phyloP scores from a whole-genome alignment of 2,797 vertebrate species.

The Todus mexicanus region DNA sequence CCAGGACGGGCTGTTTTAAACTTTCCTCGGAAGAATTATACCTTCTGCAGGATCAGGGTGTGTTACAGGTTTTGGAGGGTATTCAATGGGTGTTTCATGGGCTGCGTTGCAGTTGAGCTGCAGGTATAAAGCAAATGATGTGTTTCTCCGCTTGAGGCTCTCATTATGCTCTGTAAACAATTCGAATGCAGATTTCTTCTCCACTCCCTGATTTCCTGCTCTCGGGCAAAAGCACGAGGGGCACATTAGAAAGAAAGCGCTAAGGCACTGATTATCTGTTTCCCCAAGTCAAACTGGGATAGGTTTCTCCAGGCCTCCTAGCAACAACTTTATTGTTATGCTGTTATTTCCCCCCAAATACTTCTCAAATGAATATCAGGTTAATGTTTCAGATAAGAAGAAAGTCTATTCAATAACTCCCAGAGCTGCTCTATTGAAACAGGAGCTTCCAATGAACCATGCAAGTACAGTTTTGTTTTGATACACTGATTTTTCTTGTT shows the following conservation, averaged over 20 bases:
- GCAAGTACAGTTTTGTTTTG: background rate
- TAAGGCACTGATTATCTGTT: constrained; percentile 35
- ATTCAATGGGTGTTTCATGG: background rate
- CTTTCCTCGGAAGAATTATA: background rate
- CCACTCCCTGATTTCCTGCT: constrained; percentile 24
- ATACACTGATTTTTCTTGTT: background rate
- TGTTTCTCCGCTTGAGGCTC: constrained; percentile 25
- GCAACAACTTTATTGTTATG: constrained; percentile 44
- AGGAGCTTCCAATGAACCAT: background rate
- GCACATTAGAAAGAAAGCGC: background rate
- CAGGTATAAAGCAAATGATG: constrained; percentile 30
- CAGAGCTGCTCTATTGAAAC: background rate
- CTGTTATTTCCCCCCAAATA: constrained; percentile 33
- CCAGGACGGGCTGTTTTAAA: background rate
- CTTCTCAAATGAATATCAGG: constrained; percentile 24
- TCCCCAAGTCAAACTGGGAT: constrained; percentile 25
- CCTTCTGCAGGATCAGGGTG: background rate
- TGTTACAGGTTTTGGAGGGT: rapidly evolving
- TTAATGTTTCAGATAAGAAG: constrained; percentile 31
- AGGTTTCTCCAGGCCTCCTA: constrained; percentile 43
- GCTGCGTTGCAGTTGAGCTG: background rate
- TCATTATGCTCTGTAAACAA: constrained; percentile 54
- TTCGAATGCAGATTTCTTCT: constrained; percentile 51
- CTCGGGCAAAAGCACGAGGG: background rate
- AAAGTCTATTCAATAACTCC: constrained; percentile 28